Conservation (phyloP, 2,888 invertebrate species). For the Unio delphinus region DNA sequence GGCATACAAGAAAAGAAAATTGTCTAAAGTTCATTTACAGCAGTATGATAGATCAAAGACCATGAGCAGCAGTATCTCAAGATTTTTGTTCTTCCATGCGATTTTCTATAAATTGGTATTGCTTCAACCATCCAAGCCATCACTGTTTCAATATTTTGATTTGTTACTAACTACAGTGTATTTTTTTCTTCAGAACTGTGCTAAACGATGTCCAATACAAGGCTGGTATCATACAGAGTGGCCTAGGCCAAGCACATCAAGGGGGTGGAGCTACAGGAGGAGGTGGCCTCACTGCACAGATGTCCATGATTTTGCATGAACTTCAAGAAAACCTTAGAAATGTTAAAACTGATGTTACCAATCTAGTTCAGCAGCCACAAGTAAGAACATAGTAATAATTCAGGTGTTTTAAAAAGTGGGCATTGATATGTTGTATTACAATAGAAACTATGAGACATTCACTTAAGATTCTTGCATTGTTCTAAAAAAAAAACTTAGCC, state of each 20-base stretch:
- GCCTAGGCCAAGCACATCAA: constrained; percentile 24
- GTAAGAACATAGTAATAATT: constrained; percentile 17
- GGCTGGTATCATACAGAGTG: constrained; percentile 37
- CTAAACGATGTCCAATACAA: constrained; percentile 54
- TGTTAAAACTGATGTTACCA: constrained; percentile 45
- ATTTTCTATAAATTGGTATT: too few relatives aligned
- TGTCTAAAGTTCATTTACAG: too few relatives aligned
- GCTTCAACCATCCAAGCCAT: too few relatives aligned
- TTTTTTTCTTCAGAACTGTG: constrained; percentile 36
- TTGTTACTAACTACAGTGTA: neutral
- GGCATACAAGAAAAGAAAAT: too few relatives aligned
- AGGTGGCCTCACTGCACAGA: constrained; percentile 35
- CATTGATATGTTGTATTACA: neutral
- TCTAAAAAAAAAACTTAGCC: neutral
- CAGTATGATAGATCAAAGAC: neutral
- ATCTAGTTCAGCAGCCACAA: constrained; percentile 48
- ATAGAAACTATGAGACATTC: constrained; percentile 2
- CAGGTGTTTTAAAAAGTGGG: neutral
- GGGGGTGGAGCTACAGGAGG: constrained; percentile 24
- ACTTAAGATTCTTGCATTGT: neutral
- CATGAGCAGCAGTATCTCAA: too few relatives aligned
- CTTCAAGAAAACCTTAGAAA: constrained; percentile 53
- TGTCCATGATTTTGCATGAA: constrained; percentile 51
- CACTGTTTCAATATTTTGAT: too few relatives aligned
- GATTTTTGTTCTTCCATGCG: too few relatives aligned